A percentile compares a stretch with the other conserved stretches of the same genome.
These are phyloP conservation scores for Stomatorhinus ivindoensis DNA, from an alignment of 2,113 vertebrate species.

Conservation along the genomic window DNA sequence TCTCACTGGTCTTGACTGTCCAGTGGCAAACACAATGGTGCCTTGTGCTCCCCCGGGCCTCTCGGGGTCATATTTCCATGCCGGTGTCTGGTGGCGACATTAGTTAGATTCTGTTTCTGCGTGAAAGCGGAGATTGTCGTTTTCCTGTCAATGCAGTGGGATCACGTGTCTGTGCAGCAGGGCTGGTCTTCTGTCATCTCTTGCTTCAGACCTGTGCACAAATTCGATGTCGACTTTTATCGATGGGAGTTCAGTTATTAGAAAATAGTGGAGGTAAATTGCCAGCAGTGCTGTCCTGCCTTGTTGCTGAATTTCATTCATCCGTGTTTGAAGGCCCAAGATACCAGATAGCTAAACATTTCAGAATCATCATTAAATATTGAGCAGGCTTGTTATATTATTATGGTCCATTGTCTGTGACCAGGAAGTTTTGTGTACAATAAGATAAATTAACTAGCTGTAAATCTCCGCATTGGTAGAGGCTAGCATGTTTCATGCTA, in stretches of 20 bases:
- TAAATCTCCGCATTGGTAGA: background rate
- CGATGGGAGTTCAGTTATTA: background rate
- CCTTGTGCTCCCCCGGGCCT: constrained; percentile 25
- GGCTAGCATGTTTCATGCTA: background rate
- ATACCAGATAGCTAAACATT: background rate
- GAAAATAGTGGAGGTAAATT: background rate
- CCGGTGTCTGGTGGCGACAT: constrained; percentile 8
- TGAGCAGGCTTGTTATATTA: background rate
- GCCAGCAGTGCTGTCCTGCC: background rate
- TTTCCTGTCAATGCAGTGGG: constrained; percentile 6
- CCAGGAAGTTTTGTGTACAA: background rate
- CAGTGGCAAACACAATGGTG: background rate
- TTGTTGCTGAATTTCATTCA: background rate
- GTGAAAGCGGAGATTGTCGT: constrained; percentile 2
- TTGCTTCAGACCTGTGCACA: background rate
- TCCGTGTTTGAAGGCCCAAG: background rate
- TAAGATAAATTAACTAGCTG: background rate
- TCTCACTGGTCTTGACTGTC: background rate
- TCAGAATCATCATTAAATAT: background rate
- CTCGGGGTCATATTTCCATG: constrained; percentile 23
- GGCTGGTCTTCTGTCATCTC: background rate
- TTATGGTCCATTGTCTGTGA: background rate
- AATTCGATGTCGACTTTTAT: background rate
- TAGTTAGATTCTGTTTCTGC: constrained; percentile 16
- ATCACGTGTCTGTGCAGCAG: constrained; percentile 4